Evolutionary conservation across 1,140 invertebrate species (phyloP).

Genomic region (Hydropsyche tenuis): DNA sequence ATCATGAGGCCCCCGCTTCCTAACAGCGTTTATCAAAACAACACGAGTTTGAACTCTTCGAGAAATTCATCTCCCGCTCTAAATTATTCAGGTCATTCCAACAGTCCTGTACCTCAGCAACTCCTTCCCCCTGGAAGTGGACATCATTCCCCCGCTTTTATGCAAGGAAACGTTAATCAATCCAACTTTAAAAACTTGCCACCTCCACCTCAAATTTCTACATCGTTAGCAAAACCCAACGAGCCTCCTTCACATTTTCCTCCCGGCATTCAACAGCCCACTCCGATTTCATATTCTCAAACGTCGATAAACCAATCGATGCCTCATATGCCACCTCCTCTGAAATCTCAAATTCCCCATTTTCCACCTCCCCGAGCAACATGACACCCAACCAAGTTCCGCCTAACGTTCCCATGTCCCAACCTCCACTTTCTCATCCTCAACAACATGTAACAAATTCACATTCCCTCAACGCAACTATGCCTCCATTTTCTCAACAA

Average conservation of each 20-base stretch:
- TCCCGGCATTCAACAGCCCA: conserved; percentile 4
- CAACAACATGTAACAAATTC: no score
- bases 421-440: background rate
- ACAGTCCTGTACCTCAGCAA: conserved; percentile 25
- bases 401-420: background rate
- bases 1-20: conserved; percentile 29
- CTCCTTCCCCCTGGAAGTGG: background rate
- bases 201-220: background rate
- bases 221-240: background rate
- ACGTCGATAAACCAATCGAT: no score
- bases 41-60: conserved; percentile 44
- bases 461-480: no score
- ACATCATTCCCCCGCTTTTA: background rate
- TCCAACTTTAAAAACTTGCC: background rate
- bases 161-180: background rate
- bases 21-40: conserved; percentile 40
- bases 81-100: conserved; percentile 34
- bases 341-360: background rate
- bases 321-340: background rate
- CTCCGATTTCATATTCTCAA: background rate
- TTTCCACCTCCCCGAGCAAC: background rate
- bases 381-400: background rate
- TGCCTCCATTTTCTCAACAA: no score
- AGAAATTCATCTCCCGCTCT: conserved; percentile 48
- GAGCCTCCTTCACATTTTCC: background rate